Conservation (phyloP, 2,113 vertebrate species). For the Bombycilla garrulus region DNA sequence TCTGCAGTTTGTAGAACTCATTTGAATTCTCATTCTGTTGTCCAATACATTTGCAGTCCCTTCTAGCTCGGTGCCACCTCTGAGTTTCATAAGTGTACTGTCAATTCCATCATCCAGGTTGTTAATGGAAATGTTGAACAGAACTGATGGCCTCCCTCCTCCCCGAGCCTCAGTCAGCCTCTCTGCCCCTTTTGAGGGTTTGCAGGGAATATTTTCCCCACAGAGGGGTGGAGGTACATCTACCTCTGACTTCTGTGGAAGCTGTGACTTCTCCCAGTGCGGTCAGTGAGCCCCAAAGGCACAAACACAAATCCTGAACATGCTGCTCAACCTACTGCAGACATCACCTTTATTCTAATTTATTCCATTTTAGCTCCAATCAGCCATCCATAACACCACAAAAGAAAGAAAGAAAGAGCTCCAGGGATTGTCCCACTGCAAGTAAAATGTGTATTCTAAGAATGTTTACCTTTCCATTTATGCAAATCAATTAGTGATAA, state of each 20-base stretch:
- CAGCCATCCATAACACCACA: background rate
- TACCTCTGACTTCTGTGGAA: background rate
- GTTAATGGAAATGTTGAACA: background rate
- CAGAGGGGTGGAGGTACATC: background rate
- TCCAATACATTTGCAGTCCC: background rate
- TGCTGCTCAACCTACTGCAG: background rate
- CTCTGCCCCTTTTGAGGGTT: background rate
- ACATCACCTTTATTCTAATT: background rate
- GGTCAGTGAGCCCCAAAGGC: background rate
- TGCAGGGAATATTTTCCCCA: background rate
- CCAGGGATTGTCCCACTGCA: background rate
- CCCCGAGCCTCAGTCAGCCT: background rate
- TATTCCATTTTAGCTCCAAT: background rate
- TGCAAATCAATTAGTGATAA: conserved; percentile 35
- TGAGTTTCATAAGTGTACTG: background rate
- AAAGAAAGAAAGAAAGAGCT: background rate
- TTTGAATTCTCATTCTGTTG: conserved; percentile 11
- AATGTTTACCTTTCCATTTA: conserved; percentile 39
- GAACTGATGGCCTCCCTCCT: background rate
- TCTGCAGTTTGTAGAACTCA: background rate
- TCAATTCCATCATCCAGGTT: background rate
- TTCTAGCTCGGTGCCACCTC: background rate
- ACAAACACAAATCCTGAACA: background rate
- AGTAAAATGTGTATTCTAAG: background rate
- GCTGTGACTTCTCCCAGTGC: background rate